A percentile compares a stretch with the other conserved stretches of the same genome.
phyloP scores from a whole-genome alignment of 2,888 invertebrate genomes.

The Holacanthella duospinosa region DNA sequence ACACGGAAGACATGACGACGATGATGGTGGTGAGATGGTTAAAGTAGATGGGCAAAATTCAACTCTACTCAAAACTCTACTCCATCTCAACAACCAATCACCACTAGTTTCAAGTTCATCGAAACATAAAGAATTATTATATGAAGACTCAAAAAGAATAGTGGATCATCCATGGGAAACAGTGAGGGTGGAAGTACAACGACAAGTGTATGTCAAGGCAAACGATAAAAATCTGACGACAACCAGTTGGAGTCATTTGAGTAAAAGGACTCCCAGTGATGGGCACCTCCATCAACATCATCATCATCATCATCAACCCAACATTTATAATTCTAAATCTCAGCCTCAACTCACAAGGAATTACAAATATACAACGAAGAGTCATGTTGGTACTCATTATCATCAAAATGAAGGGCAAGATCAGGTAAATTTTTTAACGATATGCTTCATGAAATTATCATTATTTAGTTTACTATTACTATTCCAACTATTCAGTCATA shows the following conservation, averaged over 20 bases:
- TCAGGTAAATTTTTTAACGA: conserved; percentile 14
- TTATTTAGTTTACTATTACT: no score
- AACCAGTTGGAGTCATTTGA: background rate
- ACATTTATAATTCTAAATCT: background rate
- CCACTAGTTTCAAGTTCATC: conserved; percentile 7
- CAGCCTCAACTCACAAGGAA: background rate
- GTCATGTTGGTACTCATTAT: background rate
- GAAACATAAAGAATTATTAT: background rate
- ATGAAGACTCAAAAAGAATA: background rate
- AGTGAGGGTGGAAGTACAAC: conserved; percentile 26
- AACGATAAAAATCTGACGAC: conserved; percentile 10
- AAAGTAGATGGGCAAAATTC: conserved; percentile 3
- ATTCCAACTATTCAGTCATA: no score
- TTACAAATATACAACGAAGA: background rate
- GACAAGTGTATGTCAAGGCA: conserved; percentile 36
- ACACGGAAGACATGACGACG: conserved; percentile 13
- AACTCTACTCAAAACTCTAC: background rate
- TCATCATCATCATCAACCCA: conserved; percentile 8
- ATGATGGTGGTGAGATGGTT: conserved; percentile 4
- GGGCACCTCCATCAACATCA: conserved; percentile 10
- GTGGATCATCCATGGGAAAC: conserved; percentile 24
- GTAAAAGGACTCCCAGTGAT: background rate
- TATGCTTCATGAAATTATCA: background rate
- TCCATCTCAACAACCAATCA: background rate
- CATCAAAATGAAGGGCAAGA: conserved; percentile 33